Base-by-base conservation (phyloP, 64 coral and sea anemone species). In the Cladopsammia gracilis region DNA sequence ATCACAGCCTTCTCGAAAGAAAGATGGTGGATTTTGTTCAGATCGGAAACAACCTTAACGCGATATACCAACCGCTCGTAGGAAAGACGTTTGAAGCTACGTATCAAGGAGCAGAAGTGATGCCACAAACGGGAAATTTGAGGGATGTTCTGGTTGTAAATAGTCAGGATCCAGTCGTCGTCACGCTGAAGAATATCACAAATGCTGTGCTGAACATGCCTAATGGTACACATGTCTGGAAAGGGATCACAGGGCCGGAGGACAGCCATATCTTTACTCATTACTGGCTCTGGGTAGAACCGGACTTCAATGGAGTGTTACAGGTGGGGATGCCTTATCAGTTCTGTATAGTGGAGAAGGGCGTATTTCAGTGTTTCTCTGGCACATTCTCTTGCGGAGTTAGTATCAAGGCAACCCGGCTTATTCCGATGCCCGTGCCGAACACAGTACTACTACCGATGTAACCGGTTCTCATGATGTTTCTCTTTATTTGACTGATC, bases 171-270 rank as follows among this genome's bases (percentile, higher is more conserved):
- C 7, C 42, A 3, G 4, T 64, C 7, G 25, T 10, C 19, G 14
- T 0, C 1, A 92, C 51, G n/a, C 58, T 92, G 14, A 0, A 1
- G 7, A 9, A 22, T 57, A 92, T 92, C 56, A 77, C 46, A 54
- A 22, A 4, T 5, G 25, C 12, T 11, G 82, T 70, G 49, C 0
- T 57, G 13, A 2, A 44, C 18, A 42, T 19, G 0, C 11, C 7
- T 11, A 86, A 86, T 56, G 62, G 72, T 5, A 3, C 13, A 13
- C 4, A 0, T 1, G 59, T 92, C 12, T 92, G 82, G 90, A 92
- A 92, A 76, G 90, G 90, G 22, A 92, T 92, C 6, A 92, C 82
- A n/a, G 58, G 79, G 1, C 70, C 48, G 1, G 22, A 77, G 59
- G 69, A 68, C n/a, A 51, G 43, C 3, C 0, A 0, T 0, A 0